Evolutionary conservation across 1,140 invertebrate species (phyloP), one percentile per base, ranked within the genome.

Genomic region (Drosophila repletoides): DNA sequence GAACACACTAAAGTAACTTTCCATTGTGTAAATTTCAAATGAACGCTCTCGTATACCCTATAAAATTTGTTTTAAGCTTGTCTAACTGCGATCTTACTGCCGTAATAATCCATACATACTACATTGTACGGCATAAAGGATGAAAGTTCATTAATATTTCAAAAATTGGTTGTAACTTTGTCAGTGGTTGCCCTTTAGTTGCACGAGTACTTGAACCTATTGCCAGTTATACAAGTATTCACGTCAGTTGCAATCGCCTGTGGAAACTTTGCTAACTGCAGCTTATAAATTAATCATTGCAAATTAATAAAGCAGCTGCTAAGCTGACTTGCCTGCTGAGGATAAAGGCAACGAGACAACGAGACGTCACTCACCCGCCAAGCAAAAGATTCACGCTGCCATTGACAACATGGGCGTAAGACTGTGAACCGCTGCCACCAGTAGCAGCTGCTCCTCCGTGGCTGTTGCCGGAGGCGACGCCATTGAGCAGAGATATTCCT

Each of bases 351-450:
- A 21, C 19, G 5, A 5, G 10, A 12, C 21, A 10, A 5, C n/a
- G n/a, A n/a, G n/a, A 14, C 26, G 26, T 43, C 60, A 89, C 88
- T 88, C 87, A 94, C 93, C 93, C 93, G 90, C 92, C 93, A 41
- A 94, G 91, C 66, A 93, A 90, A 49, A 93, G 91, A 83, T 94
- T 93, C 59, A 93, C 92, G 67, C 92, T 92, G 67, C 92, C 92
- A 89, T 93, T 92, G 60, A 93, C 88, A 53, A 80, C 71, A 67
- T 89, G 79, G 36, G 79, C 63, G 74, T 89, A 90, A 59, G 87
- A 90, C 56, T 83, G 72, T 14, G 58, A 52, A 40, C 72, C 71
- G 24, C 43, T 58, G 46, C 52, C 66, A 41, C 76, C 73, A 36
- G 43, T 36, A 0, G 65, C 72, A 51, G 38, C 46, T n/a, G 45